Evolutionary conservation across 2,888 invertebrate species (phyloP), one percentile per base, ranked within the genome.

Genomic region (Protophormia terraenovae): DNA sequence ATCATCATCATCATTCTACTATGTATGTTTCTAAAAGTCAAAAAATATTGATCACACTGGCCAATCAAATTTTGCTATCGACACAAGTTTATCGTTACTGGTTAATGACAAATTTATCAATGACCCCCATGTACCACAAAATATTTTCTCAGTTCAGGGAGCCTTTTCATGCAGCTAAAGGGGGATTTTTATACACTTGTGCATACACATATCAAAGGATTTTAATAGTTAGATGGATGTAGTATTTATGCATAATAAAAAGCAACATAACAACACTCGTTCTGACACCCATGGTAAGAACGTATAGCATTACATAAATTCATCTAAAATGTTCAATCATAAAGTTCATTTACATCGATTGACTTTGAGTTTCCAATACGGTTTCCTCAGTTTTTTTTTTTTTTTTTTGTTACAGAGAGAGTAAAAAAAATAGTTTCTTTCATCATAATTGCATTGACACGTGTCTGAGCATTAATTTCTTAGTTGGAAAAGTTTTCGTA

Each of bases 331-430:
- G 35, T 60, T 73, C 60, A 72, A 67, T 77, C 66, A 66, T 19
- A 50, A 66, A 78, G 72, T 78, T 78, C 58, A 73, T 78, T 73
- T 78, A 47, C 60, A 78, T 69, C 73, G 50, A 78, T 73, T 73
- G 47, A 67, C 58, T 67, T 66, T 58, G 58, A 66, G 72, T 83
- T 66, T 29, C 3, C 45, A 45, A 60, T 50, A 27, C 58, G 24
- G 47, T 32, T 67, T 66, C 6, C 24, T 24, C 1, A 3, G 7
- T 41, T 50, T 3, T 1, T 71, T 38, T n/a, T 38, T 62, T 50
- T 1, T 22, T 24, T 7, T 41, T 45, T 5, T n/a, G 16, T 7
- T 4, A 41, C 3, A 8, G n/a, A 32, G 6, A 14, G 12, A 29
- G 27, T 45, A n/a, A n/a, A n/a, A n/a, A n/a, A n/a, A n/a, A 58